Conservation (phyloP, 1,140 invertebrate genomes). For the Eriosoma lanigerum region DNA sequence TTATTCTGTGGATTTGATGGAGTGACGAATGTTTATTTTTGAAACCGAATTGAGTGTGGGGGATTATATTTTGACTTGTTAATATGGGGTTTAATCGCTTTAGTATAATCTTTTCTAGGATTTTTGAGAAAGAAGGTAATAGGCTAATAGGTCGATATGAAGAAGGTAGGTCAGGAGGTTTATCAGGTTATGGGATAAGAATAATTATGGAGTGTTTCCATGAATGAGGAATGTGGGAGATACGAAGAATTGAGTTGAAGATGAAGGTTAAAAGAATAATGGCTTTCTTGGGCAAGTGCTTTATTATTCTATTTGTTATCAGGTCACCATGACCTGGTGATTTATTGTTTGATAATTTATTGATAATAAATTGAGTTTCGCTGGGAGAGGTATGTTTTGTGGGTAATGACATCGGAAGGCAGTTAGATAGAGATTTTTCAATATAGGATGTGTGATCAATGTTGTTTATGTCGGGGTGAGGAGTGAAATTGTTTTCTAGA, state of each 20-base stretch:
- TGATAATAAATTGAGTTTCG: no score
- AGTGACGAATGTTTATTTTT: not conserved
- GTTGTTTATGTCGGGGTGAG: not conserved
- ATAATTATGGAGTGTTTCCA: not conserved
- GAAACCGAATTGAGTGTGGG: not conserved
- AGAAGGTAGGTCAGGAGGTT: not conserved
- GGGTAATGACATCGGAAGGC: not conserved
- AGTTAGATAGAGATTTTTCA: not conserved
- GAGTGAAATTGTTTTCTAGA: not conserved
- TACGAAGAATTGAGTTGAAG: no score
- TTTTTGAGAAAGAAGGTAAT: not conserved
- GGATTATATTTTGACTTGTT: not conserved
- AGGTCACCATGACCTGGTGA: no score
- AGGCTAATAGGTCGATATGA: not conserved
- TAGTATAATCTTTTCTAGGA: not conserved
- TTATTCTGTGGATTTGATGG: not conserved
- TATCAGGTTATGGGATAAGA: not conserved
- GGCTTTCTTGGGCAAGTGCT: no score
- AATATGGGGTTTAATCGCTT: not conserved
- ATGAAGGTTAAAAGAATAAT: no score
- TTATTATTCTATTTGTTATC: no score
- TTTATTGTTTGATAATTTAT: not conserved
- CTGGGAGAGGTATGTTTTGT: not conserved
- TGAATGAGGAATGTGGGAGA: no score
- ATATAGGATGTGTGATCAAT: not conserved